Evolutionary conservation across 2,113 vertebrate species (phyloP).

Genomic region (Willisornis vidua): DNA sequence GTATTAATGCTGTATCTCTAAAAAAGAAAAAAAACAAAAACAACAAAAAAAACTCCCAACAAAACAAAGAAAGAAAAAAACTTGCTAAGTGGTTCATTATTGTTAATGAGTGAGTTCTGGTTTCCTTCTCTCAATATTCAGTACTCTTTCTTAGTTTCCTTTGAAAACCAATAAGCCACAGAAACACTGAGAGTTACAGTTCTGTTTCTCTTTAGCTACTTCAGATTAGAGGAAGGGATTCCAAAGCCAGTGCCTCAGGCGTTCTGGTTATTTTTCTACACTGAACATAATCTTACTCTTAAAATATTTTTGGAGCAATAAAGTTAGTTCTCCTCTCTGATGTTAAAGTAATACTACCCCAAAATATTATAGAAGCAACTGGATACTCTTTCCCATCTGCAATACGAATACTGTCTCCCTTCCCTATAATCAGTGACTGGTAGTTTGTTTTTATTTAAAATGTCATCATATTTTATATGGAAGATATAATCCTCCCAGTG

Average conservation of each 20-base stretch:
- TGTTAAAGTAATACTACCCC: neutral
- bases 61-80: neutral
- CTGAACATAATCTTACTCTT: neutral
- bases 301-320: neutral
- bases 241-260: neutral
- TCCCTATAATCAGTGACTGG: neutral
- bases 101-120: neutral
- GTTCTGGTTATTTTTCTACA: neutral
- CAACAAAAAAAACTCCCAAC: too few species aligned
- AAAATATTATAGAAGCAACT: neutral
- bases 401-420: accelerated
- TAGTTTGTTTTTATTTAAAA: neutral
- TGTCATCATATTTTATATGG: neutral
- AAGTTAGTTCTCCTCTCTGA: neutral
- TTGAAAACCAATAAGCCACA: neutral
- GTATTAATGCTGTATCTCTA: neutral
- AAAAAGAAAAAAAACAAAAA: neutral
- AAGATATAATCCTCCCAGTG: neutral
- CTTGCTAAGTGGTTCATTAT: neutral
- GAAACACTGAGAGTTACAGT: neutral
- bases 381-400: neutral
- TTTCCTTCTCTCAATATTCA: neutral
- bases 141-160: neutral
- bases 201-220: neutral
- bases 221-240: neutral